Conservation (phyloP, 1,140 invertebrate species). For the Pemphigus obesinymphae region DNA sequence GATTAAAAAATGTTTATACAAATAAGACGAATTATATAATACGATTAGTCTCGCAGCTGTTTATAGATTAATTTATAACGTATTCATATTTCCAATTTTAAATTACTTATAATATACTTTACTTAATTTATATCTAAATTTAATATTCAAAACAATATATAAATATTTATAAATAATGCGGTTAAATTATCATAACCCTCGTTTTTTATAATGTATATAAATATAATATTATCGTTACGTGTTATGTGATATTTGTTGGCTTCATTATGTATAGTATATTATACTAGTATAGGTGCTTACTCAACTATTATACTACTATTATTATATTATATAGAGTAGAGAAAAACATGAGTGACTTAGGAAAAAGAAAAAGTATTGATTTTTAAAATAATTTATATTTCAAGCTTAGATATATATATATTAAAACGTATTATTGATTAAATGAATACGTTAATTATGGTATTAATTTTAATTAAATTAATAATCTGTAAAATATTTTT, state of each 20-base stretch:
- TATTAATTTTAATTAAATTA: neutral
- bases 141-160: neutral
- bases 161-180: conserved; percentile 11
- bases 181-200: neutral
- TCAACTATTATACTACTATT: neutral
- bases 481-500: neutral
- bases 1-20: neutral
- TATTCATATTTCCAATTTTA: neutral
- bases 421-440: too few relatives aligned
- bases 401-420: too few relatives aligned
- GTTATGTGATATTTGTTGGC: neutral
- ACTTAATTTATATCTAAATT: neutral
- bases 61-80: neutral
- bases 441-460: neutral
- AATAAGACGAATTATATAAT: neutral
- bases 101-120: too few relatives aligned
- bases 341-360: neutral
- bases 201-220: neutral
- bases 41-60: neutral
- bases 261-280: neutral
- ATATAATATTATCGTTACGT: neutral
- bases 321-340: neutral
- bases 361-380: neutral
- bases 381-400: neutral
- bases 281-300: too few relatives aligned